Evolutionary conservation across 2,797 vertebrate species (phyloP).

Genomic region (Hapalemur alaotrensis): DNA sequence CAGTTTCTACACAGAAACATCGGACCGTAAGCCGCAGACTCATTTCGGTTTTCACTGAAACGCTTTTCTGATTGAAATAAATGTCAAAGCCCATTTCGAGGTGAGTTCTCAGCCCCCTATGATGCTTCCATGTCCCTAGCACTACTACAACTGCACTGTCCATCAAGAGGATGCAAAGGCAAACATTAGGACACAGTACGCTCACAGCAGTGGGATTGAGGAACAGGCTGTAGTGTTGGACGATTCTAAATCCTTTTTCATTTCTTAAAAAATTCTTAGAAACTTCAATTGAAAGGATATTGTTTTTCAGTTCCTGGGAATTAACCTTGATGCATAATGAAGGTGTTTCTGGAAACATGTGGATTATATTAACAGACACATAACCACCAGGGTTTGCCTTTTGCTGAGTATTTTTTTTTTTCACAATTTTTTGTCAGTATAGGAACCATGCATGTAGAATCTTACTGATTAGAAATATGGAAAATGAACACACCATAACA

Average conservation of each 20-base stretch:
- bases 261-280: not conserved
- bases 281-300: not conserved
- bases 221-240: not conserved
- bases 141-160: not conserved
- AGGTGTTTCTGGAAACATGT: constrained; percentile 43
- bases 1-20: not conserved
- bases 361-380: not conserved
- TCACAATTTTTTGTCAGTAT: constrained; percentile 31
- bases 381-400: constrained; percentile 37
- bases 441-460: not conserved
- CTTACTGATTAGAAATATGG: constrained; percentile 56
- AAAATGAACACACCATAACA: constrained; percentile 45
- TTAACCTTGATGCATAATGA: not conserved
- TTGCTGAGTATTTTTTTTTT: not conserved
- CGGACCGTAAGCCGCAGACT: not conserved
- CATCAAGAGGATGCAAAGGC: not conserved
- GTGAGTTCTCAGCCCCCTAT: not conserved
- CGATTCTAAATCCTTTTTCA: not conserved
- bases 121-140: too few relatives aligned
- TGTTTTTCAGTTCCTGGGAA: not conserved
- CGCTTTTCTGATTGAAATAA: not conserved
- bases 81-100: not conserved
- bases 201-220: rapidly evolving
- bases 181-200: not conserved
- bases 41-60: not conserved